Evolutionary conservation across 2,888 invertebrate species (phyloP).

Genomic region (Eucera pruinosa): DNA sequence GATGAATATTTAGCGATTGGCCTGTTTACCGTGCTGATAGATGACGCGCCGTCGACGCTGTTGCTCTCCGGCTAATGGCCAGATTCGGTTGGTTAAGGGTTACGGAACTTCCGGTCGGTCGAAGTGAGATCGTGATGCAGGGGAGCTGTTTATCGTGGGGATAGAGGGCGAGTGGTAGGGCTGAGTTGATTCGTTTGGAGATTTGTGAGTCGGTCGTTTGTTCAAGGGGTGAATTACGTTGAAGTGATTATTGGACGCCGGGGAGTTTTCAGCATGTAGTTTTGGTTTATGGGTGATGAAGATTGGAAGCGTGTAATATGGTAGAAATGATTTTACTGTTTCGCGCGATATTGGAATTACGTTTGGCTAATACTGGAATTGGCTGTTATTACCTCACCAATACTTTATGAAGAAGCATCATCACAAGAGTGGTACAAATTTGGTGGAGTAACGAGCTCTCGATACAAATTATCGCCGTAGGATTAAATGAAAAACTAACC

Average conservation of each 20-base stretch:
- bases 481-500: too few species aligned
- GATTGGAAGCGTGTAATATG: too few species aligned
- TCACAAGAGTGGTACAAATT: too few species aligned
- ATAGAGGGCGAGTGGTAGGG: not conserved
- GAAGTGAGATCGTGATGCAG: not conserved
- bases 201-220: not conserved
- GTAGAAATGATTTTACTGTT: too few species aligned
- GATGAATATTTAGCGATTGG: constrained; percentile 27
- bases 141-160: not conserved
- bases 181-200: constrained; percentile 12
- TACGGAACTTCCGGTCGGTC: constrained; percentile 2
- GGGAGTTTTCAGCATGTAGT: not conserved
- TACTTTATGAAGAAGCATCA: too few species aligned
- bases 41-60: constrained; percentile 28
- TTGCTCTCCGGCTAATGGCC: constrained; percentile 28
- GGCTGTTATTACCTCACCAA: too few species aligned
- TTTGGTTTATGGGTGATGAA: not conserved
- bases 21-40: constrained; percentile 23
- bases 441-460: too few species aligned
- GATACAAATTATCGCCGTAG: too few species aligned
- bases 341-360: too few species aligned
- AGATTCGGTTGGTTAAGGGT: constrained; percentile 22
- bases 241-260: not conserved
- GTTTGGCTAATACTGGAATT: too few species aligned
- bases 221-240: constrained; percentile 2